A percentile compares a stretch with the other conserved stretches of the same genome.
Conservation (phyloP, 2,113 vertebrate species). For the Tamias sibiricus region DNA sequence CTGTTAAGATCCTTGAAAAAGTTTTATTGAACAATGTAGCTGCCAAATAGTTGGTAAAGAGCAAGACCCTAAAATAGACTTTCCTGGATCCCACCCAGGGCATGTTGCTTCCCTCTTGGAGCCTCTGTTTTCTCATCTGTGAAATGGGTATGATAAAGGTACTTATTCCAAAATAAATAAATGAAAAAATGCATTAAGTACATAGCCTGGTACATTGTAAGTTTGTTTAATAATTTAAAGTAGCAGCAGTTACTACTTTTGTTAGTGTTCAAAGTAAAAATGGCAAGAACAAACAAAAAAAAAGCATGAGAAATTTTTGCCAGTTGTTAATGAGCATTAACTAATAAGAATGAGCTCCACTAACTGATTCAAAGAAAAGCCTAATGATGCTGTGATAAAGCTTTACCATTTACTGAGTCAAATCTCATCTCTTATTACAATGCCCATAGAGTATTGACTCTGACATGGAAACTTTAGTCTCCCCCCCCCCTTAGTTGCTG, state of each 20-base stretch:
- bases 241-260: background rate
- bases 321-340: slow-evolving; percentile 12
- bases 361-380: slow-evolving; percentile 70
- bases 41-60: background rate
- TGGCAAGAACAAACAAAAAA: background rate
- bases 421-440: slow-evolving; percentile 56
- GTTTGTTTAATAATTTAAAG: background rate
- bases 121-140: background rate
- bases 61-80: background rate
- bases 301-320: background rate
- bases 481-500: slow-evolving; percentile 29
- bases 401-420: slow-evolving; percentile 57
- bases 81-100: background rate
- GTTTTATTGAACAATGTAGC: background rate
- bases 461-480: slow-evolving; percentile 54
- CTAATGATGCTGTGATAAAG: background rate
- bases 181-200: background rate
- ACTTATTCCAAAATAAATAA: background rate
- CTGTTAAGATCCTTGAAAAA: background rate
- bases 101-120: background rate
- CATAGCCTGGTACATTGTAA: background rate
- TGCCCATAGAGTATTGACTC: slow-evolving; percentile 58
- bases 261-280: background rate
- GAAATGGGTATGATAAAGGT: background rate
- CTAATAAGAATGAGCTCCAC: slow-evolving; percentile 13